Conservation (phyloP, 2,113 vertebrate genomes). For the Panurus biarmicus region DNA sequence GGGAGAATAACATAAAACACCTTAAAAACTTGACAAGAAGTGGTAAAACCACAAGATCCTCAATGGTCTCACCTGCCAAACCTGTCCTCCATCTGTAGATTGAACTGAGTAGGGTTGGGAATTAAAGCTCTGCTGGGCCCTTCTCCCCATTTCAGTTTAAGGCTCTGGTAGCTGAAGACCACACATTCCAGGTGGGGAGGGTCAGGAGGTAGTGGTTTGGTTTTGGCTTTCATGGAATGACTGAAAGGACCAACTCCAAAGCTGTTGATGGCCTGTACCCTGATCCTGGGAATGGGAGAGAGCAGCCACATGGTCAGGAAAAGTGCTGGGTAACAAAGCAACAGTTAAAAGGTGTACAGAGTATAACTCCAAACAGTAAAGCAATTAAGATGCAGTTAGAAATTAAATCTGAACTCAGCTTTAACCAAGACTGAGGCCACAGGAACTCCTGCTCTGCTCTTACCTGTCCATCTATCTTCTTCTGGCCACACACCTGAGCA, state of each 20-base stretch:
- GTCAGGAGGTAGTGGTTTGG: slow-evolving; percentile 74
- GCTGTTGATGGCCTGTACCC: slow-evolving; percentile 77
- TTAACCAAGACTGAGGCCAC: neutral
- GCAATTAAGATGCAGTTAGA: neutral
- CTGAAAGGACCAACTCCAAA: slow-evolving; percentile 77
- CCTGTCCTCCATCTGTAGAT: slow-evolving; percentile 76
- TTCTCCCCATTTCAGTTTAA: slow-evolving; percentile 82
- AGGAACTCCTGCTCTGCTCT: neutral
- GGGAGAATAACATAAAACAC: rapidly evolving
- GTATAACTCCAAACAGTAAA: neutral
- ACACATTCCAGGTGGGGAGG: slow-evolving; percentile 77
- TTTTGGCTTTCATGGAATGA: slow-evolving; percentile 74
- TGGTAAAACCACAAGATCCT: neutral
- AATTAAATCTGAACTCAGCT: neutral
- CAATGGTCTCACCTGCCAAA: slow-evolving; percentile 65
- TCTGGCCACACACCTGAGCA: neutral
- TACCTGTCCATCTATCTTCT: neutral
- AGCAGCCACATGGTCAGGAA: neutral
- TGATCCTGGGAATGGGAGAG: slow-evolving; percentile 53
- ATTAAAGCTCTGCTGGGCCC: slow-evolving; percentile 68
- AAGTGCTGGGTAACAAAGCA: neutral
- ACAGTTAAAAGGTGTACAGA: neutral
- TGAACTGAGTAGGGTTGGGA: slow-evolving; percentile 70
- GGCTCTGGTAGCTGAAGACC: slow-evolving; percentile 76
- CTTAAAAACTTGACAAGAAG: neutral